A percentile compares a stretch with the other conserved stretches of the same genome.
Conservation (phyloP, 37 sponge, comb jelly and placozoan genomes). For the Theonella swinhoei region DNA sequence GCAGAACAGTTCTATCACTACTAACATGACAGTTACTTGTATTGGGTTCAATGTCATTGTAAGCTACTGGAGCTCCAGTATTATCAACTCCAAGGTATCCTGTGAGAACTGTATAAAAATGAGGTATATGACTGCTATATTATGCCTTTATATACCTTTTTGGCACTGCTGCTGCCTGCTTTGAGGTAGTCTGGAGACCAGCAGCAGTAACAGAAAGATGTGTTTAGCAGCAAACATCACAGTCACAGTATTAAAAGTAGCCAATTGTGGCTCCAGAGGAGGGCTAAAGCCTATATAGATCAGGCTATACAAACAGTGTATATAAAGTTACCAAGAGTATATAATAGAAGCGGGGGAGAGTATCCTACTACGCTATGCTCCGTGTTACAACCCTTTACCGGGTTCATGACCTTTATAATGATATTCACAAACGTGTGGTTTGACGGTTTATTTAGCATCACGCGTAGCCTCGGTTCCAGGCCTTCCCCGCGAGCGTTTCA, state of each 20-base stretch:
- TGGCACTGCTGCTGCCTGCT: background rate
- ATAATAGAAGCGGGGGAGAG: too few relatives aligned
- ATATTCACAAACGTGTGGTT: too few relatives aligned
- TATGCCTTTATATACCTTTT: background rate
- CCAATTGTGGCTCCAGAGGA: background rate
- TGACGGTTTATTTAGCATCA: too few relatives aligned
- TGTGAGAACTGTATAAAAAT: background rate
- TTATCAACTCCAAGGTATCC: background rate
- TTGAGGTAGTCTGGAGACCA: background rate
- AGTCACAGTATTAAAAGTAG: background rate
- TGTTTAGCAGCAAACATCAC: background rate
- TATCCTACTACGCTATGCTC: too few relatives aligned
- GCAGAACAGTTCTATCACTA: background rate
- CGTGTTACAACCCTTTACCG: too few relatives aligned
- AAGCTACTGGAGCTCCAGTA: background rate
- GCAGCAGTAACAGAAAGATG: background rate
- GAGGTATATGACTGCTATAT: background rate
- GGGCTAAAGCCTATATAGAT: background rate
- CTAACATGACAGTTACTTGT: background rate
- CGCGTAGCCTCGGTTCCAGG: too few relatives aligned
- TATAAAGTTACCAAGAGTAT: background rate
- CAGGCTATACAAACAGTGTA: background rate
- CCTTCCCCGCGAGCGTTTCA: too few relatives aligned
- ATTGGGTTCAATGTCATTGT: background rate
- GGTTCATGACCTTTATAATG: too few relatives aligned